Evolutionary conservation across 2,797 vertebrate species (phyloP), one percentile per base, ranked within the genome.

Genomic region (Gymnothorax reevesii): DNA sequence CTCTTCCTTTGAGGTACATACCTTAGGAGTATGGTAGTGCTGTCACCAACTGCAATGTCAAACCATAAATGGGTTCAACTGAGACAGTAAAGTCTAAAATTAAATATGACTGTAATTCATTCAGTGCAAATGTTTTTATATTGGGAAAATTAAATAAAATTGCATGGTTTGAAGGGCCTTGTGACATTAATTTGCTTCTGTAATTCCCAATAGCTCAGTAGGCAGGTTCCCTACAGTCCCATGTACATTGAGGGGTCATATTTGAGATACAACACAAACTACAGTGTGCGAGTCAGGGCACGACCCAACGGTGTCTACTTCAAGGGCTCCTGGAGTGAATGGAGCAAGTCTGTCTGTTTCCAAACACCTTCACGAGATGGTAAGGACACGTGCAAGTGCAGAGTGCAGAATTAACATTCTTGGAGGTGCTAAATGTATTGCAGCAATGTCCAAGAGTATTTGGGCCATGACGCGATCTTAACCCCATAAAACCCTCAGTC

Each of bases 301-400:
- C 86, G 91, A 57, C 95, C 95, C 0, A 0, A 0, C 9, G 9
- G 60, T 0, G 0, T 0, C 0, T 1, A 0, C 4, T 89, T 94
- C 8, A 0, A 71, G 7, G 95, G 96, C 0, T 88, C 12, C 59
- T 96, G 95, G 95, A 96, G 94, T 55, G 89, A 92, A 0, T 96
- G 95, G 96, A 95, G 96, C 2, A 0, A 85, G 0, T 12, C 59
- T 0, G 82, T 64, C 86, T 88, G 0, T 2, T 95, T 95, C 88
- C n/a, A 1, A 0, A 91, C 89, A 3, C 89, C 90, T 0, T 17
- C 57, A n/a, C 22, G 64, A 20, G 12, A 25, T 22, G 91, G 93
- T 93, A 84, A 90, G 89, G 9, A 25, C 22, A 60, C 33, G 1
- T 33, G 33, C 27, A n/a, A 55, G 12, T 57, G 64, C 25, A 7